Conservation (phyloP, 2,113 vertebrate species). For the Menidia beryllina region DNA sequence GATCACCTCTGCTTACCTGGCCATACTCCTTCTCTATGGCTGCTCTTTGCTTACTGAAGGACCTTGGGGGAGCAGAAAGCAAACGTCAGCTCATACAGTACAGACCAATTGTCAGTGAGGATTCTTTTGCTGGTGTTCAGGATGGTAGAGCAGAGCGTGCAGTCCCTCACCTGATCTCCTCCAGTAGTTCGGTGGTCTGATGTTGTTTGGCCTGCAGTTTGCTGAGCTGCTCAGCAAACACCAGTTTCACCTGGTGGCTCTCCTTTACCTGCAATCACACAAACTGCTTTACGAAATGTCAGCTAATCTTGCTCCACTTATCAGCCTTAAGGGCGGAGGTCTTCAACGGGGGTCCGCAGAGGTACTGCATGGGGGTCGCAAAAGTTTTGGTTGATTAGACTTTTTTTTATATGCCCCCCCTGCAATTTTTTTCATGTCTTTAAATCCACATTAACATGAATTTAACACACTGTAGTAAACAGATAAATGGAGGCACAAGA, state of each 20-base stretch:
- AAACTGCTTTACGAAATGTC: neutral
- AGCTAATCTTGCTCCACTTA: neutral
- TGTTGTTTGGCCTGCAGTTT: constrained; percentile 88
- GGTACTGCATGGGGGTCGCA: too few relatives aligned
- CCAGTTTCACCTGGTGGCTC: constrained; percentile 88
- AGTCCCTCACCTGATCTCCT: constrained; percentile 88
- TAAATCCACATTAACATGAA: too few relatives aligned
- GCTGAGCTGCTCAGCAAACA: constrained; percentile 87
- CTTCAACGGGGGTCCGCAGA: too few relatives aligned
- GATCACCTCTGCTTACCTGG: constrained; percentile 82
- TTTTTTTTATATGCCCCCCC: too few relatives aligned
- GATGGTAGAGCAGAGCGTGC: neutral
- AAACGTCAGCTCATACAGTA: neutral
- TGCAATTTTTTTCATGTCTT: too few relatives aligned
- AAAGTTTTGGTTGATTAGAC: too few relatives aligned
- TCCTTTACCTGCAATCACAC: constrained; percentile 84
- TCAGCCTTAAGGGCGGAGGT: too few relatives aligned
- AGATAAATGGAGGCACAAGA: too few relatives aligned
- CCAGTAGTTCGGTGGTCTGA: constrained; percentile 87
- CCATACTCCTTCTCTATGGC: constrained; percentile 91
- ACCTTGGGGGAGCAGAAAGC: constrained; percentile 74
- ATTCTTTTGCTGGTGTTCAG: neutral
- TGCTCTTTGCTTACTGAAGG: constrained; percentile 91
- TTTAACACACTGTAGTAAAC: too few relatives aligned
- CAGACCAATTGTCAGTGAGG: neutral